phyloP scores from a whole-genome alignment of 1,140 invertebrate species.

The Caenorhabditis latens region DNA sequence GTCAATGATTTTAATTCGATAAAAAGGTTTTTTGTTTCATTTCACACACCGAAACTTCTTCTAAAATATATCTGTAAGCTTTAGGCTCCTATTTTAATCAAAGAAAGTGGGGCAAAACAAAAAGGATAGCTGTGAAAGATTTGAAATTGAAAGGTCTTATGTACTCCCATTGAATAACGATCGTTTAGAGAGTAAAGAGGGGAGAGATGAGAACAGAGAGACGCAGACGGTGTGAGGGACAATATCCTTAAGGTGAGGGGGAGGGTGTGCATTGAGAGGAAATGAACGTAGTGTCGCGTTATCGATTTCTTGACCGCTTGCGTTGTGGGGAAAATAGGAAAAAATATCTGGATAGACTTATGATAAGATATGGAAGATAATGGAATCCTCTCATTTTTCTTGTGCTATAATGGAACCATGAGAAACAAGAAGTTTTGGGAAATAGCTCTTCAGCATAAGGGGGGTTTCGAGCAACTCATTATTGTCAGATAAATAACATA shows the following conservation, averaged over 20 bases:
- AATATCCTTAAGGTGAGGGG: background rate
- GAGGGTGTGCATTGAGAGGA: background rate
- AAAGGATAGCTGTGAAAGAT: background rate
- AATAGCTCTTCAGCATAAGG: background rate
- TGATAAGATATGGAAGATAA: no score
- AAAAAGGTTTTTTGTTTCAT: background rate
- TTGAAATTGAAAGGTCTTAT: background rate
- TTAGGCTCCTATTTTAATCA: background rate
- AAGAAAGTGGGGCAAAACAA: background rate
- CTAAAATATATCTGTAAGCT: no score
- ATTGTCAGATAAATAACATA: slow-evolving; percentile 36
- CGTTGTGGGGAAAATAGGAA: no score
- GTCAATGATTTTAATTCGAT: no score
- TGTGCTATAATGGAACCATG: no score
- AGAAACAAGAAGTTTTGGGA: no score
- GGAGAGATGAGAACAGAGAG: background rate
- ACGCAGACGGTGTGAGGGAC: background rate
- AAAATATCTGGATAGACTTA: no score
- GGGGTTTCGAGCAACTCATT: background rate
- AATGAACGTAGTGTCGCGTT: background rate
- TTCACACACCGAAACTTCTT: no score
- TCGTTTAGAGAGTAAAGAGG: background rate
- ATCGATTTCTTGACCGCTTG: background rate
- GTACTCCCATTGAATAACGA: background rate
- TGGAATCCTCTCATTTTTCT: background rate